Percentiles rank a stretch among this genome's conserved stretches.
phyloP scores from a whole-genome alignment of 2,113 vertebrate genomes.

The Suricata suricatta region DNA sequence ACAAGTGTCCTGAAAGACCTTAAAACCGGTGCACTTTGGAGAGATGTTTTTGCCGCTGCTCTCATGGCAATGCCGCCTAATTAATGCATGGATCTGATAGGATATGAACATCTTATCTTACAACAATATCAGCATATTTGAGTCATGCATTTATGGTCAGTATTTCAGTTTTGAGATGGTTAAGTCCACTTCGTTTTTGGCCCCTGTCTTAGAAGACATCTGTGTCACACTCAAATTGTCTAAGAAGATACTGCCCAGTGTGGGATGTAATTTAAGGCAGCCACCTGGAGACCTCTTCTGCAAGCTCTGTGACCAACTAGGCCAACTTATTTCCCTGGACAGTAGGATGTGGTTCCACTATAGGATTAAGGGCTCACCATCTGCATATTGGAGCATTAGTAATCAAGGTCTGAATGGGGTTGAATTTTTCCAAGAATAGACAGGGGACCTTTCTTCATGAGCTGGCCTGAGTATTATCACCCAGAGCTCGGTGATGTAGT shows the following conservation, averaged over 20 bases:
- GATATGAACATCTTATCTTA: neutral
- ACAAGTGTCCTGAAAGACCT: neutral
- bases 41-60: neutral
- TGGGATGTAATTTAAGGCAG: neutral
- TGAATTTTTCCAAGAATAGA: neutral
- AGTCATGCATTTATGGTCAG: neutral
- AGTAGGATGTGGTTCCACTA: neutral
- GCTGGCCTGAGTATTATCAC: neutral
- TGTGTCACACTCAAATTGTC: neutral
- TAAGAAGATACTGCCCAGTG: neutral
- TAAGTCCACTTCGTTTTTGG: neutral
- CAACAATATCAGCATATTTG: neutral
- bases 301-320: neutral
- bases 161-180: conserved; percentile 6
- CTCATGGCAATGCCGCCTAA: neutral
- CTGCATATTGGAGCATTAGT: neutral
- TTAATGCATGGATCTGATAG: neutral
- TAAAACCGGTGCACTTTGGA: neutral
- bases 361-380: neutral
- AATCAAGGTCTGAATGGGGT: neutral
- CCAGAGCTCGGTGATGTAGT: neutral
- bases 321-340: neutral
- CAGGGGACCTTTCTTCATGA: neutral
- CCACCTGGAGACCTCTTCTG: neutral
- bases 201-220: neutral